Evolutionary conservation across 2,797 vertebrate genomes (phyloP), one percentile per base, ranked within the genome.

Genomic region (Gambusia yucatana): DNA sequence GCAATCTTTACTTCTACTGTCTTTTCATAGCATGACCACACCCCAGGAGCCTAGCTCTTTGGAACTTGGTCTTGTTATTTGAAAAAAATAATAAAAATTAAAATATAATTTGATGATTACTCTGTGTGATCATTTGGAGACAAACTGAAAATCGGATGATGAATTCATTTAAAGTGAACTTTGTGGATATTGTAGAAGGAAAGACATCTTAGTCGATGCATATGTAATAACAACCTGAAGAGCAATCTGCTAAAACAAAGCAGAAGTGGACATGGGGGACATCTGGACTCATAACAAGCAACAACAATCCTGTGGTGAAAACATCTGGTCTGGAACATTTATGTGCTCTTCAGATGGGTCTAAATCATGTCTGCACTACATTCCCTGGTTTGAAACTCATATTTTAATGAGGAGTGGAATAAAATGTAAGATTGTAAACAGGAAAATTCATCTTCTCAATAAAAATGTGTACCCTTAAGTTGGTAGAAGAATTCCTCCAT

Each of bases 71-170:
- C 44, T 46, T 46, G 44, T 46, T 46, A 46, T 46, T 46, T 46
- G 44, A 46, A 46, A 46, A 46, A 46, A 14, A 3, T 0, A 14
- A 3, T 0, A 0, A 8, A 4, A 1, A 25, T 52, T 25, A 6
- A 52, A 52, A 8, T 25, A 55, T 55, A 55, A 52, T 25, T 52
- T 20, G 7, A 52, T 22, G 6, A 22, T 52, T 25, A 52, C 50
- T 25, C 50, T 25, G 22, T 28, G 52, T 57, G 25, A n/a, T n/a
- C 52, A 11, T 57, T 28, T 57, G 25, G 3, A 9, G 52, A 3
- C 25, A 11, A 30, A 61, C 28, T 11, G 1, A 57, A 28, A 57
- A 11, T 57, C 3, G 11, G n/a, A 28, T 28, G n/a, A 57, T 57
- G n/a, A 57, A 57, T 28, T n/a, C 9, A 28, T 3, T 25, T 28